Base-by-base conservation (phyloP, 1,140 invertebrate genomes). In the Bombus haemorrhoidalis region DNA sequence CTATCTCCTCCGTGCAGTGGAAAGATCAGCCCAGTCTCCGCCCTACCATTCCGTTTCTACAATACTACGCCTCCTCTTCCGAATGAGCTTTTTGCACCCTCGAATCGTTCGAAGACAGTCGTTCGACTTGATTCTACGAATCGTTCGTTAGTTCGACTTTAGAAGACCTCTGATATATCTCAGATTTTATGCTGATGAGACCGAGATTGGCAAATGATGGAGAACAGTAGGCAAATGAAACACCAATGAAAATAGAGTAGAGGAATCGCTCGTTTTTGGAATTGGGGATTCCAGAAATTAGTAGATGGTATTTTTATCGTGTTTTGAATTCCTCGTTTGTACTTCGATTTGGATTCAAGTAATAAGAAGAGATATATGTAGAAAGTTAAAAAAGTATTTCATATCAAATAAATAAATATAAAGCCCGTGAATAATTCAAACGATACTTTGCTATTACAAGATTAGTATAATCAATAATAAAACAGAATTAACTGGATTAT, bases 1-100 rank as follows among this genome's bases (percentile, higher is more conserved):
- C 91, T 94, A 94, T 94, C 93, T 94, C 84, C 74, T 83, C 87
- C 89, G 80, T 75, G 73, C 89, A 91, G 90, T 47, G 86, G 69
- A 87, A 89, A 89, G 85, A 92, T 89, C 71, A 88, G 59, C 75
- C 39, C 43, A 77, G 81, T 32, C 37, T 84, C 25, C 41, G 32
- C 22, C 34, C 43, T 28, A 8, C 47, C 47, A 18, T 72, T 41
- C 18, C 43, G 71, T 53, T 39, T n/a, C 69, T 43, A 43, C 62
- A 37, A 39, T 64, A 62, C 74, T 32, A n/a, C 43, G 41, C 8
- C 41, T 66, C 53, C 34, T 5, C 22, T 64, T 59, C 32, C 22
- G 22, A 5, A 2, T 15, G 53, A 59, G 81, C 74, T 75, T 69
- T 34, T 69, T 39, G 37, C 37, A 25, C 18, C 41, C 39, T 69